Evolutionary conservation across 2,797 vertebrate genomes (phyloP), one percentile per base, ranked within the genome.

Genomic region (Enteromius paludinosus): DNA sequence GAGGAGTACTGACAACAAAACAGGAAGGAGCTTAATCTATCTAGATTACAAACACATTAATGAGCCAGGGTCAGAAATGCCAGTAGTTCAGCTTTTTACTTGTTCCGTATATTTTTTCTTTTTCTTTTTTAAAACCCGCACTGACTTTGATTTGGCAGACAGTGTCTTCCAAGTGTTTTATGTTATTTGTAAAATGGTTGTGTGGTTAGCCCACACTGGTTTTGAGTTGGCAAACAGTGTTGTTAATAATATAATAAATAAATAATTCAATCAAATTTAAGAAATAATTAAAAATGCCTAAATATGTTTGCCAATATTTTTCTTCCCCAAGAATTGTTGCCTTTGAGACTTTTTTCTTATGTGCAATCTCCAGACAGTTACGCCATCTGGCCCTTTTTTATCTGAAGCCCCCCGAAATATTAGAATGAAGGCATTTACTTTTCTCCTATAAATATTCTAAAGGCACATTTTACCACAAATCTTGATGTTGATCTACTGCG

Each of bases 1-100:
- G 47, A 52, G 23, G n/a, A 69, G 30, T 59, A 62, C 43, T 47
- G 25, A n/a, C 25, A 78, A 30, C 45, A 52, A 38, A 66, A 66
- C 5, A 1, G 8, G 54, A 52, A 65, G 6, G 25, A 78, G 14
- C 4, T 68, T 78, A 64, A 47, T 65, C 75, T n/a, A 18, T 75
- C 62, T 65, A 66, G 62, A 49, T 65, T 52, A 65, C 43, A 38
- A 78, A 35, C 61, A 78, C 47, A 73, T 14, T 54, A 54, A 52
- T 35, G 3, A 73, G 30, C 5, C 30, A 54, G 11, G 28, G 17
- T 35, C 8, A 65, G 33, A 20, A 35, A 33, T 38, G 33, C 30
- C 33, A 33, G 62, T 35, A 65, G 62, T 65, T 65, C 30, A 65
- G 28, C 1, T 35, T 65, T 65, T 17, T 20, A 65, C 17, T 65